A percentile compares a stretch with the other conserved stretches of the same genome.
phyloP scores from a whole-genome alignment of 2,888 invertebrate species.

The Acanthacorydalis orientalis region DNA sequence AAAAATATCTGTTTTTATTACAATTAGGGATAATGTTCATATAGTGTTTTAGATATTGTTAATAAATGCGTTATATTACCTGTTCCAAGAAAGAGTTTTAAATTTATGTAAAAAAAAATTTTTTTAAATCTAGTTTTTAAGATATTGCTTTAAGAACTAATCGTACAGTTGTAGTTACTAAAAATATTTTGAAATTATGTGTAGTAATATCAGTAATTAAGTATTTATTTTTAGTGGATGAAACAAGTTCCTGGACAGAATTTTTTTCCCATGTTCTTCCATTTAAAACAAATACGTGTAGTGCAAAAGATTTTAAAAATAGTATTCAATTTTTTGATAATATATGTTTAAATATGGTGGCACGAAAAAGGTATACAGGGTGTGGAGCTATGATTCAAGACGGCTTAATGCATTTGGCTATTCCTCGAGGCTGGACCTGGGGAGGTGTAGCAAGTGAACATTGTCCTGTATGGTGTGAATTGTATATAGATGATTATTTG shows the following conservation, averaged over 20 bases:
- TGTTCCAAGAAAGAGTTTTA: too few species aligned
- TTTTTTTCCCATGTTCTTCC: slow-evolving; percentile 1
- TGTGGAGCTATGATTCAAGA: slow-evolving; percentile 44
- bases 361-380: slow-evolving; percentile 28
- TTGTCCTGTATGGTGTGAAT: slow-evolving; percentile 64
- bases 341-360: slow-evolving; percentile 16
- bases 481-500: slow-evolving; percentile 21
- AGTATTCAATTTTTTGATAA: slow-evolving; percentile 10
- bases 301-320: background rate
- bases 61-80: background rate
- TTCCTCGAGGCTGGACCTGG: slow-evolving; percentile 73
- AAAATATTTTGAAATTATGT: background rate
- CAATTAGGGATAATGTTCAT: background rate
- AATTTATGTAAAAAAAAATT: too few species aligned
- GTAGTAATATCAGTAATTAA: background rate
- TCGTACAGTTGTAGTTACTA: too few species aligned
- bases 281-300: background rate
- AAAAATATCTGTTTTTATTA: too few species aligned
- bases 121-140: too few species aligned
- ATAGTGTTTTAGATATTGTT: background rate
- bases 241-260: background rate
- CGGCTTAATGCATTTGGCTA: slow-evolving; percentile 59
- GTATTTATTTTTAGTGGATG: background rate
- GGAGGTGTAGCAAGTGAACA: slow-evolving; percentile 59
- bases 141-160: too few species aligned